Evolutionary conservation across 2,113 vertebrate species (phyloP).

Genomic region (Colinus virginianus): DNA sequence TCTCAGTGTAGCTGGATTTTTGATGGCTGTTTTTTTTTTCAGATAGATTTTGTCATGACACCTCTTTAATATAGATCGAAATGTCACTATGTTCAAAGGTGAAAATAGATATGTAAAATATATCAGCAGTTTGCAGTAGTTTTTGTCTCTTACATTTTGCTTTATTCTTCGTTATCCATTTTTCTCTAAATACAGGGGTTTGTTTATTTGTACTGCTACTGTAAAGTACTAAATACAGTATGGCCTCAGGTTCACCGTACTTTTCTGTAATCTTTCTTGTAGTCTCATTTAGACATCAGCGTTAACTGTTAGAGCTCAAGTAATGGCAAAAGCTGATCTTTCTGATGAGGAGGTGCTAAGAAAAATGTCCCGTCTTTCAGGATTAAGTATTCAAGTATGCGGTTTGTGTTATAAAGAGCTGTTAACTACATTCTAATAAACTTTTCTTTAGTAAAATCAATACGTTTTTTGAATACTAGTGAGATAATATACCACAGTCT

Average conservation of each 20-base stretch:
- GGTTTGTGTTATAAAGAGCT: neutral
- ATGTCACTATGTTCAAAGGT: neutral
- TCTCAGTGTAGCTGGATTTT: neutral
- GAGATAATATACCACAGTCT: neutral
- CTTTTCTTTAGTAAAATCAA: neutral
- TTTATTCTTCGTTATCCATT: neutral
- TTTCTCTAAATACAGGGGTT: neutral
- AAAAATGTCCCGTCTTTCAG: neutral
- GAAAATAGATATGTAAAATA: neutral
- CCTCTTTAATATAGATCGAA: neutral
- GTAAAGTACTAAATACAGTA: neutral
- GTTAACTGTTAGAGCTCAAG: neutral
- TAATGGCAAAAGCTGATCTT: neutral
- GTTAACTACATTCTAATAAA: neutral
- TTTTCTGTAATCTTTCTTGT: neutral
- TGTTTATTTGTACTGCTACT: neutral
- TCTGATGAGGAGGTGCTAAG: neutral
- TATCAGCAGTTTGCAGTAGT: neutral
- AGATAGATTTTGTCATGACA: neutral
- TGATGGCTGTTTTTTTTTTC: neutral
- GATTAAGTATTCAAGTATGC: neutral
- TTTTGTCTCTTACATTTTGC: neutral
- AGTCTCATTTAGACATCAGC: neutral
- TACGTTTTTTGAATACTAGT: neutral
- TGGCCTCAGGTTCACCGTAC: neutral